Conservation (phyloP, 2,113 vertebrate species). For the Aspidoscelis tigris region DNA sequence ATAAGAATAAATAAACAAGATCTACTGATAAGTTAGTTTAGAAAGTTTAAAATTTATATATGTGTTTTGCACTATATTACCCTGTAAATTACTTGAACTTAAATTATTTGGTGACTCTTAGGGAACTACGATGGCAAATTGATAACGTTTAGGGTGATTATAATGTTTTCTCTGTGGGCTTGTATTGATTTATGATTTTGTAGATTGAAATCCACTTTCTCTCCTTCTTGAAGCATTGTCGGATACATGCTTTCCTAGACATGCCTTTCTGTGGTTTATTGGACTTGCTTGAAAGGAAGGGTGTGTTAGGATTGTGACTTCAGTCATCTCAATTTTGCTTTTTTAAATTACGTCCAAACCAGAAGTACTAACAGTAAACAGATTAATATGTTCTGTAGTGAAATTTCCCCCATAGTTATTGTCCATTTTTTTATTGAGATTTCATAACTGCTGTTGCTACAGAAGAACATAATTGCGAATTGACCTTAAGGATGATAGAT, state of each 20-base stretch:
- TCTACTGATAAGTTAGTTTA: background rate
- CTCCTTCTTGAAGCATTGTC: background rate
- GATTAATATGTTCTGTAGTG: constrained; percentile 29
- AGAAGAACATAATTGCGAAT: constrained; percentile 50
- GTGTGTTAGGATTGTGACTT: background rate
- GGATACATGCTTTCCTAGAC: background rate
- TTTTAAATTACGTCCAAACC: constrained; percentile 17
- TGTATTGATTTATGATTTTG: background rate
- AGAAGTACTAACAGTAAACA: constrained; percentile 16
- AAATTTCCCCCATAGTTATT: constrained; percentile 24
- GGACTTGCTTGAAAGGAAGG: background rate
- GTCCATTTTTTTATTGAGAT: constrained; percentile 37
- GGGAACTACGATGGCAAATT: no score
- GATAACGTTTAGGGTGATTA: background rate
- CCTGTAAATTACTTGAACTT: no score
- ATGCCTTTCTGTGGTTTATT: background rate
- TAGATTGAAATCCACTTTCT: background rate
- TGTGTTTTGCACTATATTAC: background rate
- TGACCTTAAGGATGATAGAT: constrained; percentile 77
- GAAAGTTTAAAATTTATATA: background rate
- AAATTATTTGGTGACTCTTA: background rate
- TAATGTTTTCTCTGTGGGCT: background rate
- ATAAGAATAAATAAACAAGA: background rate
- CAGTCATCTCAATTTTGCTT: background rate
- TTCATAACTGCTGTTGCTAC: background rate